phyloP scores from a whole-genome alignment of 2,888 invertebrate species.

The Saturnia japonica region DNA sequence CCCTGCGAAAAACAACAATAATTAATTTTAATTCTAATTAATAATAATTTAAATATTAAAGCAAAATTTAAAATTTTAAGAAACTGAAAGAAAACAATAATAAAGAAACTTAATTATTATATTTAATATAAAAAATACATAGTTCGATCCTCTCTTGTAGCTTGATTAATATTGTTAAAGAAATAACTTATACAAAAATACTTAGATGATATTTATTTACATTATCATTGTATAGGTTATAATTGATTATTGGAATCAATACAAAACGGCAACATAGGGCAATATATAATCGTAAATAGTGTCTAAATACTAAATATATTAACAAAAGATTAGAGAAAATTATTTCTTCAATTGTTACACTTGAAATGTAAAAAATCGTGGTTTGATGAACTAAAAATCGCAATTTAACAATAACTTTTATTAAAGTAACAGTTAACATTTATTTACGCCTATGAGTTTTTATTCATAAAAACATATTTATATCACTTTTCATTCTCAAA shows the following conservation, averaged over 20 bases:
- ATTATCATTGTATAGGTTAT: neutral
- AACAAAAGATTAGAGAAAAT: neutral
- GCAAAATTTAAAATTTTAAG: neutral
- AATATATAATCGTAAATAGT: neutral
- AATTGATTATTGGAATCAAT: neutral
- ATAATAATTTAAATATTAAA: too few species aligned
- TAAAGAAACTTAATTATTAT: neutral
- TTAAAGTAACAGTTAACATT: neutral
- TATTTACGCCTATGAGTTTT: neutral
- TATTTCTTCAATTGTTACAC: neutral
- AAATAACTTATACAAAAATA: conserved; percentile 5
- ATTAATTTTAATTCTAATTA: too few species aligned
- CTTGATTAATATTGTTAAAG: neutral
- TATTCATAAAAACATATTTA: neutral
- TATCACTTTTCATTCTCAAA: neutral
- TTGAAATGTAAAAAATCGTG: neutral
- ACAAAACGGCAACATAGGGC: conserved; percentile 7
- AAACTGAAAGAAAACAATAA: neutral
- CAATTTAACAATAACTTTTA: neutral
- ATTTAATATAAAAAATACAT: conserved; percentile 10
- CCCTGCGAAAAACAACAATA: neutral
- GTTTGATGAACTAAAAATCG: neutral
- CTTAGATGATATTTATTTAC: conserved; percentile 5
- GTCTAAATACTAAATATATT: neutral
- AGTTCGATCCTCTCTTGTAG: neutral